Percentiles rank a stretch among this genome's conserved stretches.
Evolutionary conservation across 2,888 invertebrate species (phyloP).

Genomic region (Lypha dubia): DNA sequence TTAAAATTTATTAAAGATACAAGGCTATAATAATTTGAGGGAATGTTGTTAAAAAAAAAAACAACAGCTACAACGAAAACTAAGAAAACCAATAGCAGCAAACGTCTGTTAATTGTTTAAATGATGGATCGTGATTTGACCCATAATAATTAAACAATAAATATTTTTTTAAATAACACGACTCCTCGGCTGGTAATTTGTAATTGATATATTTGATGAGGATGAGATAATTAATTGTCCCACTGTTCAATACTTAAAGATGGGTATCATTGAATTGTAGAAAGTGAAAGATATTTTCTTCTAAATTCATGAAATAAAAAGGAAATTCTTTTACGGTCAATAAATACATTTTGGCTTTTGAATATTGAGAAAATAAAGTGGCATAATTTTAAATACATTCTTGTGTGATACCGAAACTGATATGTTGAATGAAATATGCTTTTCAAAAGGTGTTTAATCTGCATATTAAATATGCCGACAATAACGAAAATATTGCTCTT

Average conservation of each 20-base stretch:
- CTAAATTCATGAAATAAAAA: too few relatives aligned
- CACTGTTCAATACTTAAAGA: not conserved
- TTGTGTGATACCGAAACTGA: too few relatives aligned
- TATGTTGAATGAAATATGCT: too few relatives aligned
- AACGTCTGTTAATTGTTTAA: constrained; percentile 66
- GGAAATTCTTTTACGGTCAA: too few relatives aligned
- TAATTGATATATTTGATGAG: constrained; percentile 62
- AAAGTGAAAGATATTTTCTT: not conserved
- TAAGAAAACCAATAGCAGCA: not conserved
- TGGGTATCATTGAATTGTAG: not conserved
- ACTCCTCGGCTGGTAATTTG: constrained; percentile 50
- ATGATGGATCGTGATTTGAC: constrained; percentile 70
- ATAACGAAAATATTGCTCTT: too few relatives aligned
- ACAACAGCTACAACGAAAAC: not conserved
- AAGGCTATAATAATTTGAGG: constrained; percentile 58
- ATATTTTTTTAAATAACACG: constrained; percentile 59
- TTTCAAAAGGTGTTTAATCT: too few relatives aligned
- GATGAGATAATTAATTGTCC: constrained; percentile 1
- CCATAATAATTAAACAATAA: constrained; percentile 70
- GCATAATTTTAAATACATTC: too few relatives aligned
- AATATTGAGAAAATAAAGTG: too few relatives aligned
- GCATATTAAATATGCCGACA: too few relatives aligned
- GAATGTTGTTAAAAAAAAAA: constrained; percentile 58
- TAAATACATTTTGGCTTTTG: too few relatives aligned
- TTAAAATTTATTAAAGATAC: constrained; percentile 54